Evolutionary conservation across 2,797 vertebrate genomes (phyloP), one percentile per base, ranked within the genome.

Genomic region (Scarus forsteni): DNA sequence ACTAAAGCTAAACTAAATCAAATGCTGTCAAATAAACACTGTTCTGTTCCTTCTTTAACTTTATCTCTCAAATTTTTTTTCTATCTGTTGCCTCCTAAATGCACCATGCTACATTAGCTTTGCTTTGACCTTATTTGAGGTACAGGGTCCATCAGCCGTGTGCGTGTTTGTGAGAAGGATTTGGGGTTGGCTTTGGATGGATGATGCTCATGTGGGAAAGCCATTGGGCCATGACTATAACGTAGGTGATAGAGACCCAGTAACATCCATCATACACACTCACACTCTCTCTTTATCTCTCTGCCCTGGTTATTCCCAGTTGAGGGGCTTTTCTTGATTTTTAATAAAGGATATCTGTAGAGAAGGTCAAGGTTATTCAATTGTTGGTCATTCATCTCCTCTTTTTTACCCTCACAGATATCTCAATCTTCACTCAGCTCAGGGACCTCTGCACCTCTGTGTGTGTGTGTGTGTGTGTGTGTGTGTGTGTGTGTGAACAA

Each of bases 331-430:
- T 89, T 90, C 84, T 87, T 86, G 79, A 85, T 88, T 90, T 92
- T 91, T 91, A 90, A 90, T 92, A 85, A 87, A 87, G 86, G 86
- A 87, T 85, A 80, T 89, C 80, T 79, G 75, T 79, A 80, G 86
- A 80, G 89, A 77, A 85, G 92, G 90, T 93, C 89, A 91, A 92
- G 90, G 90, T 91, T 89, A 91, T 91, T 91, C 84, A 91, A 89
- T 85, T 88, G 83, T 86, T 86, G 74, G 81, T 68, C 86, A 89
- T 87, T 85, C 72, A 88, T 90, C 86, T 86, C 79, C 61, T 60
- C 50, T 52, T 81, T 42, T 80, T 75, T 49, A 16, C 71, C 64
- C 66, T 60, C 58, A 56, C 1, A 43, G 50, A 86, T 83, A 80
- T 85, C 80, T 90, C 81, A 81, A 89, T 86, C 81, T 74, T 80